A percentile compares a stretch with the other conserved stretches of the same genome.
phyloP scores from a whole-genome alignment of 2,113 vertebrate genomes.

The Aythya baeri region DNA sequence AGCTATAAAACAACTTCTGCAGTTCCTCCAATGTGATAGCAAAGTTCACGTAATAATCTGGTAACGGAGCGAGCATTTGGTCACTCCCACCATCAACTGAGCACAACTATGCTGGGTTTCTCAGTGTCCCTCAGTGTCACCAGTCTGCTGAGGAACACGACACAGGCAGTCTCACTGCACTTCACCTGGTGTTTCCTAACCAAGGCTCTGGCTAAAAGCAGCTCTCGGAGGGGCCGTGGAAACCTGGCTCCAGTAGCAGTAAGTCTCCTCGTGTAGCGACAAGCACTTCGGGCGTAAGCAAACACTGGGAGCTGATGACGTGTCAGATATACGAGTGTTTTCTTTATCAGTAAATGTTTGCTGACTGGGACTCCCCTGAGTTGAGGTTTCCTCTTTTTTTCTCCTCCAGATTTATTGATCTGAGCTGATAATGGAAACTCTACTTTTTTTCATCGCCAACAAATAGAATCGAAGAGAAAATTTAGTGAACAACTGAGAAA shows the following conservation, averaged over 20 bases:
- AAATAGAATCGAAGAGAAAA: background rate
- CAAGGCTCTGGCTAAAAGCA: conserved; percentile 22
- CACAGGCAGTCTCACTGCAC: background rate
- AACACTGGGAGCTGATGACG: conserved; percentile 81
- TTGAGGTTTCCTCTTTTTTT: conserved; percentile 56
- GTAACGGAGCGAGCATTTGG: background rate
- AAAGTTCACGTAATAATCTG: background rate
- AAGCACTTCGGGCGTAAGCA: conserved; percentile 72
- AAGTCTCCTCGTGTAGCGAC: conserved; percentile 47
- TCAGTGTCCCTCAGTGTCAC: background rate
- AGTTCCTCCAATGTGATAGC: background rate
- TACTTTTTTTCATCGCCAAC: background rate
- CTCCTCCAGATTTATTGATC: conserved; percentile 56
- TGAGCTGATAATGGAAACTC: conserved; percentile 45
- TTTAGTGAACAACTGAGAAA: background rate
- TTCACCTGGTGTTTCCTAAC: background rate
- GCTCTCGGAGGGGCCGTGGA: background rate
- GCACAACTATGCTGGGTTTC: background rate
- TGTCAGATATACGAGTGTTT: conserved; percentile 82
- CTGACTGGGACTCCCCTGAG: conserved; percentile 76
- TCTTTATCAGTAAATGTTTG: conserved; percentile 77
- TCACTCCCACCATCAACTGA: background rate
- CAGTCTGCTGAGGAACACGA: background rate
- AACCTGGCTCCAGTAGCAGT: conserved; percentile 65
- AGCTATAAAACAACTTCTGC: background rate